Percentiles rank a stretch among this genome's conserved stretches.
Evolutionary conservation across 2,888 invertebrate genomes (phyloP).

Genomic region (Leistus spinibarbis): DNA sequence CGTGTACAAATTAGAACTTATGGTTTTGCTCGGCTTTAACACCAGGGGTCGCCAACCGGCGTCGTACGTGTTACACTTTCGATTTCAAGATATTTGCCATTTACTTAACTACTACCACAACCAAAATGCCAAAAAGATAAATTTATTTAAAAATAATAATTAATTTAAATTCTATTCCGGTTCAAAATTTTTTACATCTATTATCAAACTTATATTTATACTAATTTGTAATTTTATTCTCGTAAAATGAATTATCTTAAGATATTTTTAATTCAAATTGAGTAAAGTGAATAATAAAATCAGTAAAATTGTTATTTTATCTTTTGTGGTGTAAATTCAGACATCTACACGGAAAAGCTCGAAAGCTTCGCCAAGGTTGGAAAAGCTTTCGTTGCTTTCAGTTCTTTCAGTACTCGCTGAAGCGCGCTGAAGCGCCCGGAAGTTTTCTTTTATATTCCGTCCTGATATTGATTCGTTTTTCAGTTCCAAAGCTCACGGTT

Average conservation of each 20-base stretch:
- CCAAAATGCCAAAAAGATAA: too few relatives aligned
- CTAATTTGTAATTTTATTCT: too few relatives aligned
- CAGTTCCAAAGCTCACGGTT: slow-evolving; percentile 18
- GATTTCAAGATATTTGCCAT: too few relatives aligned
- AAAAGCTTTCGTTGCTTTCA: neutral
- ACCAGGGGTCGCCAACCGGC: neutral
- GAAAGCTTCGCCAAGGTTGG: neutral
- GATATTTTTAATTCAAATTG: too few relatives aligned
- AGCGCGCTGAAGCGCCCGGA: neutral
- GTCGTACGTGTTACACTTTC: neutral
- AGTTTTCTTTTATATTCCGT: neutral
- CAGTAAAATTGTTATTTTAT: neutral
- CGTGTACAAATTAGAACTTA: neutral
- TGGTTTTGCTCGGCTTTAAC: neutral
- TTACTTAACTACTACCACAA: too few relatives aligned
- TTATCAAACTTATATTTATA: too few relatives aligned
- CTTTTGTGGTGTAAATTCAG: neutral
- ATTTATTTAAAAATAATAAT: too few relatives aligned
- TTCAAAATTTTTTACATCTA: too few relatives aligned
- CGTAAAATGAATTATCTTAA: too few relatives aligned
- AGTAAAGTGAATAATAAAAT: too few relatives aligned
- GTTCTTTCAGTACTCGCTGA: neutral
- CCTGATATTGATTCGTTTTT: slow-evolving; percentile 3
- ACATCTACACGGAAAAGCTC: neutral
- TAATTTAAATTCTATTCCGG: too few relatives aligned